Conservation (phyloP, 1,140 invertebrate genomes). For the Aphis gossypii region DNA sequence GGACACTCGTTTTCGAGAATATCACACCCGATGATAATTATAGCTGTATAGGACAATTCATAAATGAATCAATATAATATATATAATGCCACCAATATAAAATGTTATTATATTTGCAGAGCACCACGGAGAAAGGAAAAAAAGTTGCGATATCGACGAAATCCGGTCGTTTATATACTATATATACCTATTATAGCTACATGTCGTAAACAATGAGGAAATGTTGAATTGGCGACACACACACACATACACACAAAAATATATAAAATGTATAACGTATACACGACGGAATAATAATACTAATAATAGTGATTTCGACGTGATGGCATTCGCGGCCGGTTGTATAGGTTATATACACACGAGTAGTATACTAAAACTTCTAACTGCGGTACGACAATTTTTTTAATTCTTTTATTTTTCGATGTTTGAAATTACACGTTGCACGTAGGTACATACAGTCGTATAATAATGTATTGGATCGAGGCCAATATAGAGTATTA, state of each 20-base stretch:
- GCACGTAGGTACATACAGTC: not conserved
- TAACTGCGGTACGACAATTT: not conserved
- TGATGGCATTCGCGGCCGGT: not conserved
- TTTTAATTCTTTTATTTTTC: not conserved
- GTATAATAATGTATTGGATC: not conserved
- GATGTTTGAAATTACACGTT: not conserved
- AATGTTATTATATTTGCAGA: not conserved
- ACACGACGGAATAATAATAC: not conserved
- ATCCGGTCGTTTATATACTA: not conserved
- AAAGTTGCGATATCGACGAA: not conserved
- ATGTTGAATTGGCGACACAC: not conserved
- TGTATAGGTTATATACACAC: not conserved
- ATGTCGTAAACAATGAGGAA: not conserved
- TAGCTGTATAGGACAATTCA: not conserved
- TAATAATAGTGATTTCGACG: slow-evolving; percentile 5
- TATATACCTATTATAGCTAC: not conserved
- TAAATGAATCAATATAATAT: not conserved
- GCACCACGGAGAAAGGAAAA: not conserved
- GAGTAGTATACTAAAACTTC: not conserved
- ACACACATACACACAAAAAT: not conserved
- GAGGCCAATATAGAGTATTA: not conserved
- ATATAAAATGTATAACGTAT: not conserved
- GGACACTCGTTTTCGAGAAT: not conserved
- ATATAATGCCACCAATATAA: not conserved
- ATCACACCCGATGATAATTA: not conserved